Percentiles rank a stretch among this genome's conserved stretches.
Evolutionary conservation across 2,113 vertebrate species (phyloP).

Genomic region (Kryptolebias marmoratus): DNA sequence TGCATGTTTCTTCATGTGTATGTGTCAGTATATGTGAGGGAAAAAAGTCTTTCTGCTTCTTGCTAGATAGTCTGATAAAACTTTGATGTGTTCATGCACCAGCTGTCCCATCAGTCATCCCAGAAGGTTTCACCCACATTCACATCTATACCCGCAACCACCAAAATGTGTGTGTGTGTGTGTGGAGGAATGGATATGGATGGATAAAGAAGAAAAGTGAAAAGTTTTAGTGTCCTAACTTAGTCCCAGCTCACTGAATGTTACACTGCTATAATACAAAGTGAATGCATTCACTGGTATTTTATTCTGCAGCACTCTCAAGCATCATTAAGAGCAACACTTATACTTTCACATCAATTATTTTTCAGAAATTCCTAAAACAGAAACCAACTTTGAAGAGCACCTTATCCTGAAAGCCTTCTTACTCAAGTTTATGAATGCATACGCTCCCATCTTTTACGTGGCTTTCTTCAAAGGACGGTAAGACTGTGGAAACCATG

Average conservation of each 20-base stretch:
- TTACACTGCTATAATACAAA: too few relatives aligned
- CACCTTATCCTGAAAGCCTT: slow-evolving; percentile 94
- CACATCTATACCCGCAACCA: slow-evolving; percentile 45
- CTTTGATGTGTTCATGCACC: slow-evolving; percentile 65
- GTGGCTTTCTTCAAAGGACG: slow-evolving; percentile 99
- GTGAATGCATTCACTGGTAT: background rate
- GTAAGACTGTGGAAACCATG: slow-evolving; percentile 70
- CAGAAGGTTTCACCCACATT: slow-evolving; percentile 42
- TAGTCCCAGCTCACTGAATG: slow-evolving; percentile 54
- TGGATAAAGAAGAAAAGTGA: slow-evolving; percentile 11
- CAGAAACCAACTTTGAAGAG: slow-evolving; percentile 93
- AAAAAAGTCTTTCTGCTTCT: slow-evolving; percentile 2
- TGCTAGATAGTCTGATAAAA: slow-evolving; percentile 50
- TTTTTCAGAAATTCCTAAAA: slow-evolving; percentile 93
- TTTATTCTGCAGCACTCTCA: background rate
- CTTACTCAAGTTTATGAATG: slow-evolving; percentile 95
- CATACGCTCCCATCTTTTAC: slow-evolving; percentile 97
- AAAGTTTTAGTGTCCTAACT: slow-evolving; percentile 51
- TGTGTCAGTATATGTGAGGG: background rate
- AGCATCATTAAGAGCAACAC: background rate
- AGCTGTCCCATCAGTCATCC: slow-evolving; percentile 54
- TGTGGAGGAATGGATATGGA: background rate
- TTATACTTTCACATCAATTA: background rate
- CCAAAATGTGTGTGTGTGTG: slow-evolving; percentile 4
- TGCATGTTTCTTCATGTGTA: background rate